Percentiles rank a stretch among this genome's conserved stretches.
These are phyloP conservation scores for Ptyas mucosa DNA, from an alignment of 2,113 vertebrate species.

Conservation along the genomic window DNA sequence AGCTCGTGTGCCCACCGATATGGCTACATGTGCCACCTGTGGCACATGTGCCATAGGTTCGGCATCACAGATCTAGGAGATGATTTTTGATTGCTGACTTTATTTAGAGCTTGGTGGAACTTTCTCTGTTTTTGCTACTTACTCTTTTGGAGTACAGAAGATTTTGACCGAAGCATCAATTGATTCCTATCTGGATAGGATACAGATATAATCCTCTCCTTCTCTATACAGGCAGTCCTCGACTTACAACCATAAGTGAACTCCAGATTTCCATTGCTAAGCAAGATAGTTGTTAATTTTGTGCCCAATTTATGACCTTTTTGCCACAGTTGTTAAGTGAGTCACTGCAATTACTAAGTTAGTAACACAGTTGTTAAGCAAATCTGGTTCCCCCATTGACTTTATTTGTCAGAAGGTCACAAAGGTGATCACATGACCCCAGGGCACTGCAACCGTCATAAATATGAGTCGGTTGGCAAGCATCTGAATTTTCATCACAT, in stretches of 20 bases:
- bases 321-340: not conserved
- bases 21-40: too few species aligned
- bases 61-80: not conserved
- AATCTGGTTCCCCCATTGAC: not conserved
- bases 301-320: not conserved
- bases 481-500: not conserved
- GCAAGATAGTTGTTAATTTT: not conserved
- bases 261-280: not conserved
- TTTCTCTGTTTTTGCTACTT: not conserved
- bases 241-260: not conserved
- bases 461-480: not conserved
- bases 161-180: not conserved
- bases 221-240: not conserved
- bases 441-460: not conserved
- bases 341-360: not conserved
- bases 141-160: not conserved
- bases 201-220: not conserved
- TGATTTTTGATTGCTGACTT: not conserved
- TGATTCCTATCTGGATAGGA: not conserved
- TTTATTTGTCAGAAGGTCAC: not conserved
- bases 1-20: too few species aligned
- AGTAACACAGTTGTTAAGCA: not conserved
- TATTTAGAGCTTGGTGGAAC: not conserved
- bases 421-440: not conserved
- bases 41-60: too few species aligned